phyloP scores from a whole-genome alignment of 2,113 vertebrate genomes.

The Tragelaphus scriptus region DNA sequence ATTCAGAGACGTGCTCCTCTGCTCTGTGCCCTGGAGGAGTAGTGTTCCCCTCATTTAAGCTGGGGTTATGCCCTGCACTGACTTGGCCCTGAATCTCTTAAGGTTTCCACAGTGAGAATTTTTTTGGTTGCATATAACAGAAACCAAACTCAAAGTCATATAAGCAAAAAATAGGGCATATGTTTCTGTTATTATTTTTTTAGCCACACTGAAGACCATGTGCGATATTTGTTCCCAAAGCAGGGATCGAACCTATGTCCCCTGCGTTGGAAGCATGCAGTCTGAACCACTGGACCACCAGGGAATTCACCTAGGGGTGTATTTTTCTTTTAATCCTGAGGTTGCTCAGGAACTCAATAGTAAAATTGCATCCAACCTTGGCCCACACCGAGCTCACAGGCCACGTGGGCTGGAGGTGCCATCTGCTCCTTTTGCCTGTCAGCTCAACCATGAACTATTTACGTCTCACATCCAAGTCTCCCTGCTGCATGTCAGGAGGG shows the following conservation, averaged over 20 bases:
- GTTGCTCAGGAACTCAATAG: not conserved
- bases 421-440: not conserved
- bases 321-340: not conserved
- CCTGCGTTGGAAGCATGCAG: not conserved
- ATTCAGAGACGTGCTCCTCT: not conserved
- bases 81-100: not conserved
- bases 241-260: not conserved
- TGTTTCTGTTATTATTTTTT: not conserved
- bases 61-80: not conserved
- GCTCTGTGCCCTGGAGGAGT: accelerated
- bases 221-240: not conserved
- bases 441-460: conserved; percentile 17
- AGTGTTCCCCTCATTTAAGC: not conserved
- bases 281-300: not conserved
- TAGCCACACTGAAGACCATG: accelerated
- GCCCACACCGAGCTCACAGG: not conserved
- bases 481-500: conserved; percentile 1
- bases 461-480: not conserved
- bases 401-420: not conserved
- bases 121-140: not conserved
- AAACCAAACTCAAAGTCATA: not conserved
- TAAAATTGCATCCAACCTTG: not conserved
- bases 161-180: not conserved
- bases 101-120: not conserved
- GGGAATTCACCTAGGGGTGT: not conserved